These are phyloP conservation scores for Callinectes sapidus DNA, from an alignment of 2,888 invertebrate genomes.

Conservation along the genomic window DNA sequence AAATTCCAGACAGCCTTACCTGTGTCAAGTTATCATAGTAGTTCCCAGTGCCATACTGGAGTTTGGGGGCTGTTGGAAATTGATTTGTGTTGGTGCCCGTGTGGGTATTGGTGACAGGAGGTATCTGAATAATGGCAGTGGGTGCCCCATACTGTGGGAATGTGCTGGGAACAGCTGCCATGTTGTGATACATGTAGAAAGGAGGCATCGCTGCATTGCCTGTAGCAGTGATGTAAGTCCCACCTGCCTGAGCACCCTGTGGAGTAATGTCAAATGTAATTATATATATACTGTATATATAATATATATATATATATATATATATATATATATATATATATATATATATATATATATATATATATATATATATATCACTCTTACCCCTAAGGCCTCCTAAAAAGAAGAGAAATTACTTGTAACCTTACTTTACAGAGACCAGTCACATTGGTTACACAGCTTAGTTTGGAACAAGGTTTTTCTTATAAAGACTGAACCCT, in stretches of 20 bases:
- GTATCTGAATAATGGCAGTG: conserved; percentile 80
- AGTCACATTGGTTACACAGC: no score
- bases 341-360: no score
- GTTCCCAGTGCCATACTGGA: conserved; percentile 70
- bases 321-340: not conserved
- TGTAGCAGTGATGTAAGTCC: conserved; percentile 73
- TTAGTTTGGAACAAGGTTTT: no score
- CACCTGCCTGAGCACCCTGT: conserved; percentile 73
- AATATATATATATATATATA: not conserved
- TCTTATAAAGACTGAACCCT: no score
- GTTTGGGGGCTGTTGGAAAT: conserved; percentile 76
- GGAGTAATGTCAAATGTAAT: not conserved
- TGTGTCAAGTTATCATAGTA: conserved; percentile 79
- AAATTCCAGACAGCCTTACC: conserved; percentile 50
- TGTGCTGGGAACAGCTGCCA: conserved; percentile 80
- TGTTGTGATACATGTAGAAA: conserved; percentile 84
- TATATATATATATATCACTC: no score
- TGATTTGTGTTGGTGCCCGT: conserved; percentile 83
- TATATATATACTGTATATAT: not conserved
- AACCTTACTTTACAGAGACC: no score
- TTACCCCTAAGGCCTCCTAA: no score
- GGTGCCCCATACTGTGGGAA: conserved; percentile 83
- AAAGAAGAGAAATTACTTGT: no score
- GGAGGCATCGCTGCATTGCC: conserved; percentile 81
- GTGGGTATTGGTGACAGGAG: conserved; percentile 84